Percentiles rank a stretch among this genome's conserved stretches.
phyloP scores from a whole-genome alignment of 2,888 invertebrate species.

The Elegia similella region DNA sequence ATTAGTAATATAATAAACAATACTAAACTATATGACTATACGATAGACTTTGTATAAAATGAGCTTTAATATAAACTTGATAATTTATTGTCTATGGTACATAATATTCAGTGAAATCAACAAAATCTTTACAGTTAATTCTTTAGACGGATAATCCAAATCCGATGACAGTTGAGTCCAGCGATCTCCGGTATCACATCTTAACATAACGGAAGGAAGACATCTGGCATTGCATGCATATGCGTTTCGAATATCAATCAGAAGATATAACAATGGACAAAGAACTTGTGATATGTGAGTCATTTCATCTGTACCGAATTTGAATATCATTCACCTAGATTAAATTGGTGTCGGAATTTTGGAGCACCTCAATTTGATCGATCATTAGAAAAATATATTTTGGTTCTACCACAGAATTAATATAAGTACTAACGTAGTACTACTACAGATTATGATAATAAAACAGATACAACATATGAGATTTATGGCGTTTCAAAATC shows the following conservation, averaged over 20 bases:
- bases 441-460: no score
- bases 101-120: no score
- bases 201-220: constrained; percentile 71
- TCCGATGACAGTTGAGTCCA: constrained; percentile 26
- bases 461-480: no score
- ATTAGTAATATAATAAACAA: no score
- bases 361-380: constrained; percentile 3
- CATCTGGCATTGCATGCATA: constrained; percentile 41
- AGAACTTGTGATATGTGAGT: constrained; percentile 10
- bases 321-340: constrained; percentile 15
- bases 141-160: constrained; percentile 24
- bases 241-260: constrained; percentile 45
- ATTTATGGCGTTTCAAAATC: no score
- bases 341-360: constrained; percentile 13
- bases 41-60: no score
- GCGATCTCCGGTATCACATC: constrained; percentile 36
- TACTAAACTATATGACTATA: no score
- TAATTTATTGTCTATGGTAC: no score
- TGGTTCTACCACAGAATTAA: no score
- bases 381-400: background rate
- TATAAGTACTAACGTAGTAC: no score
- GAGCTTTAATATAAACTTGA: no score
- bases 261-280: constrained; percentile 25
- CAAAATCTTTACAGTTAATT: no score
- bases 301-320: background rate